Conservation (phyloP, 2,888 invertebrate species). For the Dorcus parallelipipedus region DNA sequence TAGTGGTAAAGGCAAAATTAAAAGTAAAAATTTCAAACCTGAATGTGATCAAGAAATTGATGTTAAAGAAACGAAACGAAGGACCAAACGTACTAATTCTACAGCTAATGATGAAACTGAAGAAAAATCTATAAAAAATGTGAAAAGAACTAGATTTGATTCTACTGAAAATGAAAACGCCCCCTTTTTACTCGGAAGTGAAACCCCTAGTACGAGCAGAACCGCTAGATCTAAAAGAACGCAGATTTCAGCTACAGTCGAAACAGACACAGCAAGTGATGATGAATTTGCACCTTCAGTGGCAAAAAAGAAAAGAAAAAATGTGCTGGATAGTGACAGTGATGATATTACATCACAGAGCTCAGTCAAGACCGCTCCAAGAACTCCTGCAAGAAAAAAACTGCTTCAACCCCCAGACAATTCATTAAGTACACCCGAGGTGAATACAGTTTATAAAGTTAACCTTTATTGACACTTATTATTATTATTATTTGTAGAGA, state of each 20-base stretch:
- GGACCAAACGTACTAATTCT: background rate
- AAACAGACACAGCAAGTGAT: no score
- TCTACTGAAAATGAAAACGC: no score
- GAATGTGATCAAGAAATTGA: no score
- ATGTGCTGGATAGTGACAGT: background rate
- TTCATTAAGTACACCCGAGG: background rate
- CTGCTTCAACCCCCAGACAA: background rate
- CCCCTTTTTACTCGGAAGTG: no score
- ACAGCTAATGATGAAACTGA: background rate
- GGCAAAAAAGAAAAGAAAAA: background rate
- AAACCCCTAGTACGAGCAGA: no score
- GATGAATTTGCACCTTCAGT: no score
- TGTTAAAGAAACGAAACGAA: background rate
- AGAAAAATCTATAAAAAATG: background rate
- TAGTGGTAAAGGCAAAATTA: background rate
- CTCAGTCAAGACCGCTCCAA: no score
- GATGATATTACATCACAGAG: background rate
- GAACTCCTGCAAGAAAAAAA: background rate
- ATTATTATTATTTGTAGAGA: slow-evolving; percentile 28
- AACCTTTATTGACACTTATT: background rate
- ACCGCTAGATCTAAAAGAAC: no score
- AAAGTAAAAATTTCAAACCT: no score
- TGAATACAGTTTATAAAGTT: background rate
- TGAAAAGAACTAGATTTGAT: no score
- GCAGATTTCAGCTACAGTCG: no score